Evolutionary conservation across 2,797 vertebrate genomes (phyloP).

Genomic region (Hyperoplus lanceolatus): DNA sequence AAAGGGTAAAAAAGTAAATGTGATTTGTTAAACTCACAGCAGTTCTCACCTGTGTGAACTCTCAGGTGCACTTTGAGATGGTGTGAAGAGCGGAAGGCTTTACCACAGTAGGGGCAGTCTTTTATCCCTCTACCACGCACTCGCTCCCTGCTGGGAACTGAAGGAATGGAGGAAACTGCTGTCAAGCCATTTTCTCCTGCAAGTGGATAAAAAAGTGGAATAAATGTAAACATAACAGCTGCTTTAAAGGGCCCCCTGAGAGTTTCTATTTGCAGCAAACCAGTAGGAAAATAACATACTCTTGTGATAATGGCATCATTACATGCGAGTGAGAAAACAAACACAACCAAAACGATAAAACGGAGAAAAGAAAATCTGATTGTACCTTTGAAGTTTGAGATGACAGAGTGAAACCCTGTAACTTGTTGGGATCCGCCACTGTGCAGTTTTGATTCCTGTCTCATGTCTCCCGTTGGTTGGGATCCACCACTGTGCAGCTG

Average conservation of each 20-base stretch:
- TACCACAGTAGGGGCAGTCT: slow-evolving; percentile 95
- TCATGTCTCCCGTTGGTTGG: slow-evolving; percentile 77
- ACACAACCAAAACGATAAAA: slow-evolving; percentile 21
- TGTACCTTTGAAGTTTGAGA: slow-evolving; percentile 85
- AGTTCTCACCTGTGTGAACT: slow-evolving; percentile 93
- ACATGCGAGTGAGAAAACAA: slow-evolving; percentile 33
- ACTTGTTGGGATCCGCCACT: slow-evolving; percentile 72
- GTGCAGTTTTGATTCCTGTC: slow-evolving; percentile 71
- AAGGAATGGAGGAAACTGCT: slow-evolving; percentile 74
- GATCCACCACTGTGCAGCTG: slow-evolving; percentile 61
- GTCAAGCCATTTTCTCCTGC: slow-evolving; percentile 84
- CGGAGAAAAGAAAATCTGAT: slow-evolving; percentile 15
- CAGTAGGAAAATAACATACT: slow-evolving; percentile 33
- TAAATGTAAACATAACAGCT: slow-evolving; percentile 47
- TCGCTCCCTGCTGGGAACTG: slow-evolving; percentile 84
- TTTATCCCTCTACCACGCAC: slow-evolving; percentile 91
- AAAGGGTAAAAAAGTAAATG: slow-evolving; percentile 57
- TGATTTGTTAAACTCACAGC: slow-evolving; percentile 65
- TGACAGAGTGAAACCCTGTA: slow-evolving; percentile 80
- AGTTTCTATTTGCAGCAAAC: slow-evolving; percentile 34
- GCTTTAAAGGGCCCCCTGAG: slow-evolving; percentile 13
- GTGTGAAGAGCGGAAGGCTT: slow-evolving; percentile 95
- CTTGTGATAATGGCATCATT: slow-evolving; percentile 17
- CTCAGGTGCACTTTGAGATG: slow-evolving; percentile 96
- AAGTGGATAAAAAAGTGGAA: slow-evolving; percentile 28